phyloP scores from a whole-genome alignment of 2,888 invertebrate genomes.

The Prosapia bicincta region DNA sequence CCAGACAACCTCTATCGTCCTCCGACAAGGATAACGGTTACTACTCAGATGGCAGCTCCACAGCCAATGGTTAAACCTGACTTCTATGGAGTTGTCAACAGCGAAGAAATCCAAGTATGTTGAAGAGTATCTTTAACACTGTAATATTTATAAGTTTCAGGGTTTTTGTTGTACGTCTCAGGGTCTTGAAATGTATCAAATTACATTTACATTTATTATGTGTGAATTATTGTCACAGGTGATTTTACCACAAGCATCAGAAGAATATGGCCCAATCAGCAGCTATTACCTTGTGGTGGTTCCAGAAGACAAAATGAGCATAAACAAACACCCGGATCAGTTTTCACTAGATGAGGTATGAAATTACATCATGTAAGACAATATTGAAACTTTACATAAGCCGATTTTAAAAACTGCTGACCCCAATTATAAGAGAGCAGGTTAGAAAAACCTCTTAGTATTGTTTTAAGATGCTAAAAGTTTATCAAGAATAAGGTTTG shows the following conservation, averaged over 20 bases:
- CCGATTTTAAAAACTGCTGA: too few species aligned
- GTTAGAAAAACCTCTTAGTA: too few species aligned
- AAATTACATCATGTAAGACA: too few species aligned
- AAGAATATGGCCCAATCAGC: constrained; percentile 96
- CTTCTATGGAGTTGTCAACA: constrained; percentile 85
- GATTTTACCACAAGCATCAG: constrained; percentile 93
- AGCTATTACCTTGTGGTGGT: constrained; percentile 97
- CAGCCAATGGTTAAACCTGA: constrained; percentile 95
- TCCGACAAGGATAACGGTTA: constrained; percentile 89
- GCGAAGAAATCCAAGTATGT: constrained; percentile 67
- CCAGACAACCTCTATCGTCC: constrained; percentile 61
- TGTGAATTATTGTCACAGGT: constrained; percentile 52
- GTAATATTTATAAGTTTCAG: too few species aligned
- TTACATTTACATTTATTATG: too few species aligned
- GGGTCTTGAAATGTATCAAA: not conserved
- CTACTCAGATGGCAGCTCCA: constrained; percentile 96
- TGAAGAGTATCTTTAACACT: not conserved
- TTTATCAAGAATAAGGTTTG: too few species aligned
- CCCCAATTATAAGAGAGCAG: too few species aligned
- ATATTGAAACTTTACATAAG: too few species aligned
- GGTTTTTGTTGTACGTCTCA: too few species aligned
- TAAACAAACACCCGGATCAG: constrained; percentile 83
- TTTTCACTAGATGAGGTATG: constrained; percentile 74
- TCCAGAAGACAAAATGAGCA: constrained; percentile 76
- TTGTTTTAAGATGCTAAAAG: too few species aligned